Evolutionary conservation across 2,113 vertebrate species (phyloP).

Genomic region (Galemys pyrenaicus): DNA sequence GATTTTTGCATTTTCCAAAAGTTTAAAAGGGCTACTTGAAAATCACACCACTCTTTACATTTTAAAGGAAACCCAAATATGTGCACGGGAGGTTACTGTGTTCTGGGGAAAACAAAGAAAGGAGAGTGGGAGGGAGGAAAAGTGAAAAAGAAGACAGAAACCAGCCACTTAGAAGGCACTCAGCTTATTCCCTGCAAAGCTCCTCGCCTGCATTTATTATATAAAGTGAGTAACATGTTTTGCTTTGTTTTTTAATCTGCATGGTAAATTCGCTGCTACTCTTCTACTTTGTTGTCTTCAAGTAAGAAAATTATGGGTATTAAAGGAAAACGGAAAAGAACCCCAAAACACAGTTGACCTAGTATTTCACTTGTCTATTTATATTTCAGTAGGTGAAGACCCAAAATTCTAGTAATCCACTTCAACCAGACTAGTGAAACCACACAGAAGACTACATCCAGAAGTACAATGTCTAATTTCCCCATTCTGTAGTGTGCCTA

Average conservation of each 20-base stretch:
- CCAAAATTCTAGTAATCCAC: not conserved
- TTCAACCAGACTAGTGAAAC: not conserved
- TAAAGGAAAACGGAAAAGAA: not conserved
- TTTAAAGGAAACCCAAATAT: conserved; percentile 35
- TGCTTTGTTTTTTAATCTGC: not conserved
- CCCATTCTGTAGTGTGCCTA: not conserved
- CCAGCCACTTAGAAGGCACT: conserved; percentile 36
- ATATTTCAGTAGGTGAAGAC: not conserved
- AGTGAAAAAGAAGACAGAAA: not conserved
- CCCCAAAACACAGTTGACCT: not conserved
- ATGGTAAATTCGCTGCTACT: not conserved
- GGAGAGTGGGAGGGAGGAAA: accelerated
- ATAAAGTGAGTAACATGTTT: not conserved
- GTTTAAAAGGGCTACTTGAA: not conserved
- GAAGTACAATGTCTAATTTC: not conserved
- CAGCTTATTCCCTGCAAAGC: not conserved
- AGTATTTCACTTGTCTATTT: conserved; percentile 4
- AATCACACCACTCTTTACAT: not conserved
- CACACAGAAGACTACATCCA: not conserved
- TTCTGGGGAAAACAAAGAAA: not conserved
- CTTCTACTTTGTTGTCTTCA: not conserved
- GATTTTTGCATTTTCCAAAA: conserved; percentile 16
- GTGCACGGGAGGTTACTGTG: not conserved
- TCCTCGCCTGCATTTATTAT: not conserved
- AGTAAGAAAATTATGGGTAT: not conserved